A percentile compares a stretch with the other conserved stretches of the same genome.
phyloP scores from a whole-genome alignment of 2,888 invertebrate species.

The Lypha dubia region DNA sequence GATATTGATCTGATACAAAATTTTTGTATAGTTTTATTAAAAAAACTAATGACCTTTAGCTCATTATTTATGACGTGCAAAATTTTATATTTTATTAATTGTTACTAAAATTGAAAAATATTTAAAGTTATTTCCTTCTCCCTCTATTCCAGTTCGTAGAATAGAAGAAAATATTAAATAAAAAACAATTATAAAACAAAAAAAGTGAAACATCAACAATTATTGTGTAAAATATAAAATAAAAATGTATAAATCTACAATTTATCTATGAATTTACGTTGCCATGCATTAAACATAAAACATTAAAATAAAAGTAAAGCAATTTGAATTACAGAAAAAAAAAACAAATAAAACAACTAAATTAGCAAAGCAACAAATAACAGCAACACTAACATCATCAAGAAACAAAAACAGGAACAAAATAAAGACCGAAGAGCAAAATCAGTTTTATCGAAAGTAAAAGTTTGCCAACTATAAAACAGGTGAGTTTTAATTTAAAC shows the following conservation, averaged over 20 bases:
- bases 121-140: too few species aligned
- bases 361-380: background rate
- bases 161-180: too few species aligned
- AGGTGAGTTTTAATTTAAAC: constrained; percentile 58
- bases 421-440: background rate
- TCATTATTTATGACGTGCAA: too few species aligned
- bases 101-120: too few species aligned
- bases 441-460: constrained; percentile 51
- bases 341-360: background rate
- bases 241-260: background rate
- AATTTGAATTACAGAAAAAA: background rate
- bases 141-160: too few species aligned
- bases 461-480: constrained; percentile 54
- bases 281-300: background rate
- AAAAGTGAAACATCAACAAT: background rate
- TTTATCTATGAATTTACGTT: background rate
- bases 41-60: too few species aligned
- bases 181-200: background rate
- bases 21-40: too few species aligned
- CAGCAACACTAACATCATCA: background rate
- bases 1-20: too few species aligned
- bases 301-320: constrained; percentile 1
- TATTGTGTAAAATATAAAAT: background rate
- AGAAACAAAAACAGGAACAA: background rate
- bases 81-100: too few species aligned